These are phyloP conservation scores for Monoplex corrugatus DNA, from an alignment of 2,888 invertebrate genomes.

Conservation along the genomic window DNA sequence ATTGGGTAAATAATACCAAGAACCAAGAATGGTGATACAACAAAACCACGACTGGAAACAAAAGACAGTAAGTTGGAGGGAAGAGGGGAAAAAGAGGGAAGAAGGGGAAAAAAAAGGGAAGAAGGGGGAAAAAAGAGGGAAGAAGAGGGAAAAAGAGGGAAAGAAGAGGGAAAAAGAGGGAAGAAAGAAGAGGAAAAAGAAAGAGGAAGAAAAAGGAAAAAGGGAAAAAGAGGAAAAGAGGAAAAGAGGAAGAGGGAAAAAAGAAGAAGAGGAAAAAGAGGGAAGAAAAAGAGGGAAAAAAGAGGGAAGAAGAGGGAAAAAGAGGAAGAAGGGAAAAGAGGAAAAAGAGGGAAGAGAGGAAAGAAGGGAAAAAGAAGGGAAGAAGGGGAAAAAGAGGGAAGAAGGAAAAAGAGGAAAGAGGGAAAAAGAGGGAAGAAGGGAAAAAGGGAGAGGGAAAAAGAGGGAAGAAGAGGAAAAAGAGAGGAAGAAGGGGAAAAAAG, in stretches of 20 bases:
- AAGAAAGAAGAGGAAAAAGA: neutral
- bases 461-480: neutral
- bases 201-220: neutral
- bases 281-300: too few relatives aligned
- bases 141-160: neutral
- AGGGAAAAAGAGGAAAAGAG: neutral
- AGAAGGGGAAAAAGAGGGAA: neutral
- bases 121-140: neutral
- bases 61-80: neutral
- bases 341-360: neutral
- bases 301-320: neutral
- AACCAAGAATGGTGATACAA: too few relatives aligned
- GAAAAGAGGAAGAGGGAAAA: neutral
- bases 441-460: neutral
- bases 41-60: neutral
- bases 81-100: neutral
- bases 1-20: too few relatives aligned
- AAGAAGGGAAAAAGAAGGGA: neutral
- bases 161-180: too few relatives aligned
- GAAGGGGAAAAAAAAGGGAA: neutral
- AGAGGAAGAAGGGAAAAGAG: neutral
- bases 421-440: neutral
- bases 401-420: neutral
- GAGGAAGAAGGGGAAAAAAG: neutral
- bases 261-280: neutral